Percentiles rank a stretch among this genome's conserved stretches.
These are phyloP conservation scores for Melanostigma gelatinosum DNA, from an alignment of 2,113 vertebrate genomes.

Conservation along the genomic window DNA sequence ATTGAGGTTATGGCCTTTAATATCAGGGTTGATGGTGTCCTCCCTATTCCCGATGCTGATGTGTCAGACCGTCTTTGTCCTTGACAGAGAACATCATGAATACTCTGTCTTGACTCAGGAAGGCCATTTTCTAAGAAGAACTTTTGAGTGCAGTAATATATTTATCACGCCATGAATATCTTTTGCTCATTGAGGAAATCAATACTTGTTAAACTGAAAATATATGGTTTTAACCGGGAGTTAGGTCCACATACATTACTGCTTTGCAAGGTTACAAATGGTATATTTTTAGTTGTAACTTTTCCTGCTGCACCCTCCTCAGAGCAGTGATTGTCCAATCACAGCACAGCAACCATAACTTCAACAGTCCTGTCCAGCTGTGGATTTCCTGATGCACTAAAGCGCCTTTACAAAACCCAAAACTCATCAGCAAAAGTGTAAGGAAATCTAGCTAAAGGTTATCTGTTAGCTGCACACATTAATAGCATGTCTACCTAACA, in stretches of 20 bases:
- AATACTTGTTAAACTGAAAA: background rate
- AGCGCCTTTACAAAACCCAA: background rate
- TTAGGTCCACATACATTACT: background rate
- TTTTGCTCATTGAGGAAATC: conserved; percentile 10
- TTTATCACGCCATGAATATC: conserved; percentile 1
- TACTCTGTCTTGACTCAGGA: background rate
- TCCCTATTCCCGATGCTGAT: background rate
- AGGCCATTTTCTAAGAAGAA: conserved; percentile 27
- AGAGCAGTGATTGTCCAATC: background rate
- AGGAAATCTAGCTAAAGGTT: background rate
- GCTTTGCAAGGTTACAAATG: background rate
- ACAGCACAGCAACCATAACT: too few species aligned
- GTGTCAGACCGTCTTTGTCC: conserved; percentile 21
- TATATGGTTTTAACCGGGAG: background rate
- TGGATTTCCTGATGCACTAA: background rate
- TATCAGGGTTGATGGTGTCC: background rate
- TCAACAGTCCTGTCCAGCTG: background rate
- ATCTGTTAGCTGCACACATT: background rate
- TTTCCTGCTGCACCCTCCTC: background rate
- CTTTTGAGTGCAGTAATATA: conserved; percentile 9
- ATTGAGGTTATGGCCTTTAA: conserved; percentile 31
- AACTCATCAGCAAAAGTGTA: background rate
- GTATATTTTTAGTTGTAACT: background rate
- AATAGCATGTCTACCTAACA: background rate
- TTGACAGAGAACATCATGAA: conserved; percentile 39